Percentiles rank a stretch among this genome's conserved stretches.
Conservation (phyloP, 2,797 vertebrate species). For the Euphonia xanthogaster region DNA sequence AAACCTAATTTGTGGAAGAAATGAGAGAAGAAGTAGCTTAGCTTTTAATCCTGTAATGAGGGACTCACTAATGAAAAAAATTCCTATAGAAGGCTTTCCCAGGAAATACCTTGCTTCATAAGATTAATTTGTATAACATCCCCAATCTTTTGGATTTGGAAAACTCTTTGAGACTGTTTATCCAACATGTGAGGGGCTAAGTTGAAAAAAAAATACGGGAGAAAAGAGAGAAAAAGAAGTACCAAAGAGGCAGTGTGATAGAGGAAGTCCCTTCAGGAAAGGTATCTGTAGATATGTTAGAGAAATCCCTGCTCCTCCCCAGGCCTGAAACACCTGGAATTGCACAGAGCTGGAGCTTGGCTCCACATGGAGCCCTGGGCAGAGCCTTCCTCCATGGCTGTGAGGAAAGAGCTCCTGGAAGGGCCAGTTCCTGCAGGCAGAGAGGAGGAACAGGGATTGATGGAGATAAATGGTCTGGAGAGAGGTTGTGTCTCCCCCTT, state of each 20-base stretch:
- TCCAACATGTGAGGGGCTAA: background rate
- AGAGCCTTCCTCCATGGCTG: background rate
- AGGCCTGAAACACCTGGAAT: background rate
- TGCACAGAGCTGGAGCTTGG: background rate
- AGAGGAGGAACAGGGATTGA: background rate
- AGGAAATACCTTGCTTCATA: background rate
- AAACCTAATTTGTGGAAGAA: conserved; percentile 40
- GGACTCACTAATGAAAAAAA: conserved; percentile 30
- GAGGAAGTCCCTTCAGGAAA: background rate
- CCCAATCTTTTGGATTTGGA: background rate
- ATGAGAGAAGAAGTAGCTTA: conserved; percentile 32
- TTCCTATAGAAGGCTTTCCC: conserved; percentile 31
- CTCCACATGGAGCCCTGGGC: background rate
- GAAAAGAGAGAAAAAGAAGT: background rate
- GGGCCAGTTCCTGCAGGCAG: background rate
- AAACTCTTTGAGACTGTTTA: background rate
- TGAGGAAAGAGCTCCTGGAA: background rate
- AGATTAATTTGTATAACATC: background rate
- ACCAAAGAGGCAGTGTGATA: background rate
- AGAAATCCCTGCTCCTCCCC: background rate
- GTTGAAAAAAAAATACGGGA: background rate
- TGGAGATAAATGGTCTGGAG: background rate
- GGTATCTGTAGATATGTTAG: background rate
- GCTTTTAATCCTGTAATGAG: conserved; percentile 56
- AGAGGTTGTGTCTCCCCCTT: background rate